phyloP scores from a whole-genome alignment of 2,888 invertebrate genomes.

The Cinara cedri region DNA sequence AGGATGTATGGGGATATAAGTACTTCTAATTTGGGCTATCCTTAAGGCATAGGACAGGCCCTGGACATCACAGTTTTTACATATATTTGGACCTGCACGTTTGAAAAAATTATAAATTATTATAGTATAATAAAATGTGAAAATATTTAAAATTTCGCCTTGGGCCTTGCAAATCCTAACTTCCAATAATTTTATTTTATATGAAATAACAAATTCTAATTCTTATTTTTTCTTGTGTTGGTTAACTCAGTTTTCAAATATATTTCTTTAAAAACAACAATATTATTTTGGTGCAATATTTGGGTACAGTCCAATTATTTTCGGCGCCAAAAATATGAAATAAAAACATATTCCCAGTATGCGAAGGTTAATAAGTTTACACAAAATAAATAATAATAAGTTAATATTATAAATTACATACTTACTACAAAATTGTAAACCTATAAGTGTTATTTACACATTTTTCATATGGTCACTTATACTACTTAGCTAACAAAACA shows the following conservation, averaged over 20 bases:
- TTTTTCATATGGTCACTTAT: constrained; percentile 18
- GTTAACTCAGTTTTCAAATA: constrained; percentile 8
- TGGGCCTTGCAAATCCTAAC: too few species aligned
- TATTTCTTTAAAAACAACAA: constrained; percentile 44
- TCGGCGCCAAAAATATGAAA: constrained; percentile 50
- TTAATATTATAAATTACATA: neutral
- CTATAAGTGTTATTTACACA: constrained; percentile 1
- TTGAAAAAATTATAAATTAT: too few species aligned
- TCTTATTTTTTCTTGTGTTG: constrained; percentile 5
- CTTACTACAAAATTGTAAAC: neutral
- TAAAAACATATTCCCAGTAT: constrained; percentile 17
- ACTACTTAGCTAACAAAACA: constrained; percentile 27
- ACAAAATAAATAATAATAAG: neutral
- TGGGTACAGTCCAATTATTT: constrained; percentile 30
- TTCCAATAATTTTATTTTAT: too few species aligned
- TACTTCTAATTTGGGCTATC: too few species aligned
- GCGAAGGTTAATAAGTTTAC: constrained; percentile 42
- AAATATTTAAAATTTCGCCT: too few species aligned
- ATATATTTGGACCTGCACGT: too few species aligned
- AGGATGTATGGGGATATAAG: too few species aligned
- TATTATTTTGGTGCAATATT: constrained; percentile 49
- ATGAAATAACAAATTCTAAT: neutral
- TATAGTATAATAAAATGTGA: too few species aligned
- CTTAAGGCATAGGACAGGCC: too few species aligned
- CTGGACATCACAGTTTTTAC: too few species aligned